Conservation (phyloP, 2,797 vertebrate genomes). For the Taeniopygia guttata region DNA sequence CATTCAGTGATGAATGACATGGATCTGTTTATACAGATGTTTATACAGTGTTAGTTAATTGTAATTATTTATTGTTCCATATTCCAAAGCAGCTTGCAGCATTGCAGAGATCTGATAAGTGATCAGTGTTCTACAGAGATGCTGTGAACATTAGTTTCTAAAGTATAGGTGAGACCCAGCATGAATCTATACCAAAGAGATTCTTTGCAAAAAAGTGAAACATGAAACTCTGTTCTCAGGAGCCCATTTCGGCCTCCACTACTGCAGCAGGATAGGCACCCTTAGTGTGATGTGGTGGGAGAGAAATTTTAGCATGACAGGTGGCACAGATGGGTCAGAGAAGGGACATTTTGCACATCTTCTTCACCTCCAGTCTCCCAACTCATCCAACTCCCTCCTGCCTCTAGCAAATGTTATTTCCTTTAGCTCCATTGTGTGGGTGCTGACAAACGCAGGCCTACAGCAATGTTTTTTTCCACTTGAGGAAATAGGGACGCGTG, state of each 20-base stretch:
- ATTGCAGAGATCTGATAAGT: not conserved
- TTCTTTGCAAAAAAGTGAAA: not conserved
- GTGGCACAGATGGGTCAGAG: not conserved
- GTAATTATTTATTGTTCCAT: not conserved
- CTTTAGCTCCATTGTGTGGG: not conserved
- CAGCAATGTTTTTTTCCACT: not conserved
- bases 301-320: not conserved
- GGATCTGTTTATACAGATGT: not conserved
- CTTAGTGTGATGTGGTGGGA: accelerated
- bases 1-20: not conserved
- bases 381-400: not conserved
- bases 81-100: not conserved
- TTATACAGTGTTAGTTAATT: not conserved
- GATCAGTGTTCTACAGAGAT: not conserved
- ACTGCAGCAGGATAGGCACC: accelerated
- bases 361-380: not conserved
- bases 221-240: not conserved
- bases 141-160: not conserved
- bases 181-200: not conserved
- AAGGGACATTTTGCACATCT: not conserved
- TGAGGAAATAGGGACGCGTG: not conserved
- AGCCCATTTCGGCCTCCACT: not conserved
- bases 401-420: not conserved
- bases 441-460: not conserved
- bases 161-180: not conserved